These are phyloP conservation scores for Mastigias papua DNA, from an alignment of 30 jellyfish, hydroid and myxozoan genomes.

Conservation along the genomic window DNA sequence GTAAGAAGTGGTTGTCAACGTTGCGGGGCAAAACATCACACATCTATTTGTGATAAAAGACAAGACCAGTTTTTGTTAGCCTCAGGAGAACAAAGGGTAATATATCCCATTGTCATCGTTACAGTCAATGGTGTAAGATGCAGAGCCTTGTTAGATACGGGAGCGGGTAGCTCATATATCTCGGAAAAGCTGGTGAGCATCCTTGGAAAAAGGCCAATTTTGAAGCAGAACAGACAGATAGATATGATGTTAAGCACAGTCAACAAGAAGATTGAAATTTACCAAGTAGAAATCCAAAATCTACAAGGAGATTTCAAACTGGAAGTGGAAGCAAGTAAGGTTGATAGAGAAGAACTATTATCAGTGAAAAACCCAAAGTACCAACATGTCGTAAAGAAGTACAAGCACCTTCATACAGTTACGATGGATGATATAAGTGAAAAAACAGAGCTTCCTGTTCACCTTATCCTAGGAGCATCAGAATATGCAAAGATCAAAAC, in stretches of 20 bases:
- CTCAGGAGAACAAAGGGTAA: constrained; percentile 27
- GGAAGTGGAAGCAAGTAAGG: constrained; percentile 48
- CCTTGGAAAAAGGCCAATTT: constrained; percentile 26
- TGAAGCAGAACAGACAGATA: constrained; percentile 25
- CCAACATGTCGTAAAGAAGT: constrained; percentile 23
- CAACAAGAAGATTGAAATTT: constrained; percentile 37
- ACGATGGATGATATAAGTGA: constrained; percentile 34
- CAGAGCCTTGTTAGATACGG: constrained; percentile 78
- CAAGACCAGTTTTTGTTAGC: constrained; percentile 37
- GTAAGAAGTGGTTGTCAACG: constrained; percentile 24
- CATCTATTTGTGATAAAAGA: constrained; percentile 63
- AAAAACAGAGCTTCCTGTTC: constrained; percentile 63
- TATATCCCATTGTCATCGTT: constrained; percentile 40
- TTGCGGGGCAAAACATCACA: constrained; percentile 70
- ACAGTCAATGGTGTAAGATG: constrained; percentile 54
- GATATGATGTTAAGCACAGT: constrained; percentile 74
- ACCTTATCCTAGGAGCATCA: constrained; percentile 64
- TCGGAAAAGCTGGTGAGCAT: constrained; percentile 49
- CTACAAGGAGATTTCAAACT: constrained; percentile 42
- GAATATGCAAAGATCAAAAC: constrained; percentile 59
- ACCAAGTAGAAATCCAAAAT: constrained; percentile 26
- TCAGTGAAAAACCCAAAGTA: constrained; percentile 47
- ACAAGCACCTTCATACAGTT: constrained; percentile 48
- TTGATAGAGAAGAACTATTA: constrained; percentile 36
- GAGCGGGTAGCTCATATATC: constrained; percentile 84